Evolutionary conservation across 2,797 vertebrate genomes (phyloP).

Genomic region (Trichosurus vulpecula): DNA sequence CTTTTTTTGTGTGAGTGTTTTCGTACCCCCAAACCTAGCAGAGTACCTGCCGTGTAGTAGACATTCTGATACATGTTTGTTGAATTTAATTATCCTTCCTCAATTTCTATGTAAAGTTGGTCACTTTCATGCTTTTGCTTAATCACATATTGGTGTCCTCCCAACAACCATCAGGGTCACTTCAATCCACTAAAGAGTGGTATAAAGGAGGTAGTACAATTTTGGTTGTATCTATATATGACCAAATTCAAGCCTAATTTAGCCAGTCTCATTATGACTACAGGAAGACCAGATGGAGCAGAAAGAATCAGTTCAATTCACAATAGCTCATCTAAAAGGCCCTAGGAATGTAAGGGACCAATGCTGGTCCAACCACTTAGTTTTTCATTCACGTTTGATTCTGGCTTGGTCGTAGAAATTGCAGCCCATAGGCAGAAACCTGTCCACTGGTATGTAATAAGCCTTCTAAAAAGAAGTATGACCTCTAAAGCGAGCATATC

Average conservation of each 20-base stretch:
- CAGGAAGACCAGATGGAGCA: background rate
- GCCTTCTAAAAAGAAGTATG: slow-evolving; percentile 27
- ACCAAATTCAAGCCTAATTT: slow-evolving; percentile 38
- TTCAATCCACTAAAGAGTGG: slow-evolving; percentile 36
- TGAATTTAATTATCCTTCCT: background rate
- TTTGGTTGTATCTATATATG: slow-evolving; percentile 41
- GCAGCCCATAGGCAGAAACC: slow-evolving; percentile 43
- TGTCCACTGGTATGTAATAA: background rate
- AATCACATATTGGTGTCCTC: slow-evolving; percentile 30
- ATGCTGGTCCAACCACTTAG: slow-evolving; percentile 27
- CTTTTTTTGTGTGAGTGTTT: background rate
- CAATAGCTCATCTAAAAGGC: slow-evolving; percentile 38
- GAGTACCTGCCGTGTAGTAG: background rate
- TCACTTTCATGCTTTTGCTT: slow-evolving; percentile 35
- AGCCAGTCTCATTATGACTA: slow-evolving; percentile 39
- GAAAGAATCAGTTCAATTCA: slow-evolving; percentile 25
- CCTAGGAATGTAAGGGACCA: slow-evolving; percentile 36
- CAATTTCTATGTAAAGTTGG: slow-evolving; percentile 40
- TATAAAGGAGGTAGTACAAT: slow-evolving; percentile 20
- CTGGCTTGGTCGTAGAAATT: slow-evolving; percentile 26
- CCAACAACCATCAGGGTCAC: background rate
- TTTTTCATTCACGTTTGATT: slow-evolving; percentile 26
- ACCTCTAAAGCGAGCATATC: background rate
- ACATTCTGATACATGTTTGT: background rate
- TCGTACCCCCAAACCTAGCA: background rate